Evolutionary conservation across 2,797 vertebrate species (phyloP).

Genomic region (Acropternis orthonyx): DNA sequence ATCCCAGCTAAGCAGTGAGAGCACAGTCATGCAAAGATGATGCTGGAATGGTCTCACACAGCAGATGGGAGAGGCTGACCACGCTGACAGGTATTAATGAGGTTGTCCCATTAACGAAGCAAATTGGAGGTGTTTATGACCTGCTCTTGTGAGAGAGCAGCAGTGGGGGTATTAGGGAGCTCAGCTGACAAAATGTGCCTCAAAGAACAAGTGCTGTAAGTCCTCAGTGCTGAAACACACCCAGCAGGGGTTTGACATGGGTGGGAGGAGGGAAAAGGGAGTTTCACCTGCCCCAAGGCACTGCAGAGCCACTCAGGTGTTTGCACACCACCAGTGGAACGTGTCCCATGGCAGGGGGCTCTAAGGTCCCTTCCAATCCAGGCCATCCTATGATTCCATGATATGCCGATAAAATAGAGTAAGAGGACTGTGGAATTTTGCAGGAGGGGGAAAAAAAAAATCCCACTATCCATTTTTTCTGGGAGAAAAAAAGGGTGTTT

Average conservation of each 20-base stretch:
- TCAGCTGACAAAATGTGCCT: neutral
- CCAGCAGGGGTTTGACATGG: neutral
- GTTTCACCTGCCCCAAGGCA: neutral
- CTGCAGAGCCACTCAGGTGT: neutral
- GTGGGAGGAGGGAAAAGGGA: neutral
- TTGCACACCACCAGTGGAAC: neutral
- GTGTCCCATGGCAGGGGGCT: neutral
- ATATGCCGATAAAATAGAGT: neutral
- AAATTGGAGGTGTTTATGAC: neutral
- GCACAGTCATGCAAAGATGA: neutral
- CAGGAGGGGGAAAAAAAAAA: too few species aligned
- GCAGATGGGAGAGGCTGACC: neutral
- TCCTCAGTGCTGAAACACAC: fast-evolving
- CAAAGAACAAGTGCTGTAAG: neutral
- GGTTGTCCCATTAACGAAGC: neutral
- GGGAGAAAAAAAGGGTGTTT: neutral
- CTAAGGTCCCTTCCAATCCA: neutral
- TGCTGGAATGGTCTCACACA: neutral
- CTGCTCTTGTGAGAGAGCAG: neutral
- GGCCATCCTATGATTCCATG: too few species aligned
- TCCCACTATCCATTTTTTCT: neutral
- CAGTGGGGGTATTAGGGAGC: neutral
- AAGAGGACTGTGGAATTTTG: neutral
- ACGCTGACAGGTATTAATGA: neutral
- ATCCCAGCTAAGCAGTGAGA: neutral